phyloP scores from a whole-genome alignment of 2,797 vertebrate species.

The Dendrocincla tyrannina region DNA sequence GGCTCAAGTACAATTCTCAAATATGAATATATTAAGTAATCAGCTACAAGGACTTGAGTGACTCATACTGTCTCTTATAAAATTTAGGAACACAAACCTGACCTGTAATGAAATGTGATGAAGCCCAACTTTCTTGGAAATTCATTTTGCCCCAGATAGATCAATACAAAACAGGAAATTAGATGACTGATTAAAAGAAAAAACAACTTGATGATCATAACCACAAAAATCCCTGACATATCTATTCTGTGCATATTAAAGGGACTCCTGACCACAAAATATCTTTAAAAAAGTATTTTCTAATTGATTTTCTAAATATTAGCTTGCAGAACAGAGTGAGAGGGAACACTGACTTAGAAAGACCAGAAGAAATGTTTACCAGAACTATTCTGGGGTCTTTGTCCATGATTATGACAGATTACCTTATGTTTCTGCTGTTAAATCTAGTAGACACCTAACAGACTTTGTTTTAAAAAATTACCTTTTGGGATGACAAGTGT shows the following conservation, averaged over 20 bases:
- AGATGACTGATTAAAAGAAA: not conserved
- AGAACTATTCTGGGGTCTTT: not conserved
- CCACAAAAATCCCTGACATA: not conserved
- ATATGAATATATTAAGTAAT: slow-evolving; percentile 25
- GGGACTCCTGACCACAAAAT: not conserved
- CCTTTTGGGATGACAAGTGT: not conserved
- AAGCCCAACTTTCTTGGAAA: slow-evolving; percentile 6
- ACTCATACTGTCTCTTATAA: slow-evolving; percentile 19
- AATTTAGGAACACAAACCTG: slow-evolving; percentile 1
- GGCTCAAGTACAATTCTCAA: not conserved
- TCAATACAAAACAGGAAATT: slow-evolving; percentile 14
- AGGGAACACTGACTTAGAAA: not conserved
- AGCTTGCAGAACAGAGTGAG: not conserved
- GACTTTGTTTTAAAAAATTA: not conserved
- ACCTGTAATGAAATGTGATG: not conserved
- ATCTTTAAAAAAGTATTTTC: not conserved
- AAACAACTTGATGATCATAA: not conserved
- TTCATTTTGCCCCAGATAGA: not conserved
- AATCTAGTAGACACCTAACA: not conserved
- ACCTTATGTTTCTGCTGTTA: not conserved
- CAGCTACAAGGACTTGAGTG: slow-evolving; percentile 9
- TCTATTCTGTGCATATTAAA: not conserved
- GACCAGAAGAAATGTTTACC: not conserved
- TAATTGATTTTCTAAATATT: not conserved
- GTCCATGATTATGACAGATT: not conserved